Conservation (phyloP, 2,888 invertebrate genomes). For the Epsilonema sp. region DNA sequence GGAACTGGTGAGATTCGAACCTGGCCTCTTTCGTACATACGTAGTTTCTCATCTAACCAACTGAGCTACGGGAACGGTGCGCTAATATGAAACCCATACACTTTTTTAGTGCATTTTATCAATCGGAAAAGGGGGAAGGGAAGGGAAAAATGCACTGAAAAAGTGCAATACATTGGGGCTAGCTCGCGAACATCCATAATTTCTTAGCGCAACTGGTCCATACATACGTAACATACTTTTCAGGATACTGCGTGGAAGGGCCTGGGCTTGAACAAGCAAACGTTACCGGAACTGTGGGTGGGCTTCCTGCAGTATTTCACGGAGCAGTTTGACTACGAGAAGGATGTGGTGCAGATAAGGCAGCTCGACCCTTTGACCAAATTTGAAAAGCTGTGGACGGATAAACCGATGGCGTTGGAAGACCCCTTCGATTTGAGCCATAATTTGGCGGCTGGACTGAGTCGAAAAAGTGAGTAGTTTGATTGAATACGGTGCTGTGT, state of each 20-base stretch:
- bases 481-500: too few relatives aligned
- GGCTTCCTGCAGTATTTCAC: constrained; percentile 31
- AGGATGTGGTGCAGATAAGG: constrained; percentile 15
- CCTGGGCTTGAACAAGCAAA: background rate
- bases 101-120: too few relatives aligned
- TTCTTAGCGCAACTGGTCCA: too few relatives aligned
- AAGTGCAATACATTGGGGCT: too few relatives aligned
- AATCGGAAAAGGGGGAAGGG: constrained; percentile 8
- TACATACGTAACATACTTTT: too few relatives aligned
- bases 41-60: too few relatives aligned
- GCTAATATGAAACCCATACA: too few relatives aligned
- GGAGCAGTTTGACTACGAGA: constrained; percentile 20
- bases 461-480: constrained; percentile 36
- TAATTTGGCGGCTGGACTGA: constrained; percentile 40
- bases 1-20: too few relatives aligned
- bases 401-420: constrained; percentile 40
- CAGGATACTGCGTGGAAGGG: background rate
- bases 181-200: too few relatives aligned
- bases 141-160: too few relatives aligned
- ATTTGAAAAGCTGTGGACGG: constrained; percentile 40
- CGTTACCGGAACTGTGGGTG: constrained; percentile 11
- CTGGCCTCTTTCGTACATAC: too few relatives aligned
- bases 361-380: constrained; percentile 28
- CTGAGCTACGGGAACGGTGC: too few relatives aligned
- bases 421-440: constrained; percentile 43